phyloP scores from a whole-genome alignment of 1,140 invertebrate species.

The Campoletis sonorensis region DNA sequence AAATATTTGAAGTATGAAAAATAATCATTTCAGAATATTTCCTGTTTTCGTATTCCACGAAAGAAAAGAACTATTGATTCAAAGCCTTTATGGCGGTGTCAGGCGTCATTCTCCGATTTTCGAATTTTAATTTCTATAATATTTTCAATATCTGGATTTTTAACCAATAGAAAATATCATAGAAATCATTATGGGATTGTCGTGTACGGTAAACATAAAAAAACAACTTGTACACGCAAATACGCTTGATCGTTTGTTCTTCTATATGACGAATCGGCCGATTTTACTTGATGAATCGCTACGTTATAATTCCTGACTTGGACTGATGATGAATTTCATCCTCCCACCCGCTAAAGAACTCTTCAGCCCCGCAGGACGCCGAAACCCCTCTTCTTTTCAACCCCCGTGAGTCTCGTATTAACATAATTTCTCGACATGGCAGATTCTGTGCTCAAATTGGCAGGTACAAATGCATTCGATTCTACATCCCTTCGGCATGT shows the following conservation, averaged over 20 bases:
- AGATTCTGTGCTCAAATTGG: constrained; percentile 20
- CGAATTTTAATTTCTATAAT: no score
- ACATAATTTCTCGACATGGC: constrained; percentile 44
- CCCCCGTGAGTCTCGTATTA: constrained; percentile 27
- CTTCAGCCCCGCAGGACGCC: constrained; percentile 32
- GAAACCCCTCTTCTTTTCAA: constrained; percentile 27
- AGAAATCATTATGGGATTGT: not conserved
- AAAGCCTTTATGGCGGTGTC: no score
- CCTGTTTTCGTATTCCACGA: no score
- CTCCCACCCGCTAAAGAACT: constrained; percentile 45
- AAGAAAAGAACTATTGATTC: no score
- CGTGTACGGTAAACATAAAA: constrained; percentile 40
- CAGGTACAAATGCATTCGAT: constrained; percentile 46
- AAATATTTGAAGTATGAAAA: no score
- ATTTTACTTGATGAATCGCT: constrained; percentile 72
- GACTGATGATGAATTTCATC: constrained; percentile 72
- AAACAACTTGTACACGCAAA: constrained; percentile 60
- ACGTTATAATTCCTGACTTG: constrained; percentile 73
- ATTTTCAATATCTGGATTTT: no score
- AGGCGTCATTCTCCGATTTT: no score
- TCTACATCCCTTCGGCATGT: constrained; percentile 1
- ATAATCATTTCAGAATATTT: no score
- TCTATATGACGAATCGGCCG: constrained; percentile 71
- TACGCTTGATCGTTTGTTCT: constrained; percentile 54
- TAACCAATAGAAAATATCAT: constrained; percentile 3